Percentiles rank a stretch among this genome's conserved stretches.
Evolutionary conservation across 2,888 invertebrate genomes (phyloP).

Genomic region (Tenthredo mesomela): DNA sequence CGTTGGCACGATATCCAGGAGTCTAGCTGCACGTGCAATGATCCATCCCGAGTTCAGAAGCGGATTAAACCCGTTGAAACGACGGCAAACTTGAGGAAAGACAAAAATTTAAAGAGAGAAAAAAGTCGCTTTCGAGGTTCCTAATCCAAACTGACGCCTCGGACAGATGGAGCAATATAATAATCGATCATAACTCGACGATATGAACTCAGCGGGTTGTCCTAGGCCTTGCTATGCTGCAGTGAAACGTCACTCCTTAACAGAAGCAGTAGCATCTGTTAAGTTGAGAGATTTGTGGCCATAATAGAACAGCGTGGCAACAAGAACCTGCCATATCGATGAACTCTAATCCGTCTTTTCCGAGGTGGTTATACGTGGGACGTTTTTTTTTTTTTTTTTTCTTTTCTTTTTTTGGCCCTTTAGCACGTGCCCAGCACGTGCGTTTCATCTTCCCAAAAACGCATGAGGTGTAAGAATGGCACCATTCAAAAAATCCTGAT

Average conservation of each 20-base stretch:
- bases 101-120: background rate
- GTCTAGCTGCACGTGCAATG: background rate
- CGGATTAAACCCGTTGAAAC: background rate
- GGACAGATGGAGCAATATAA: background rate
- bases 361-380: background rate
- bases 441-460: slow-evolving; percentile 12
- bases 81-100: background rate
- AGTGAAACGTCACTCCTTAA: slow-evolving; percentile 25
- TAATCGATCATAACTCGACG: slow-evolving; percentile 43
- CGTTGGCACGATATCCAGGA: background rate
- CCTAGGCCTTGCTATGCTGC: background rate
- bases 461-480: background rate
- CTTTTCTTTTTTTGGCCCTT: background rate
- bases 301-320: background rate
- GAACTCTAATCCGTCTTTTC: slow-evolving; percentile 42
- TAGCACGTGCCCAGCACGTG: slow-evolving; percentile 46
- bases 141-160: background rate
- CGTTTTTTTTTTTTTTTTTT: background rate
- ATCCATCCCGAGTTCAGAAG: background rate
- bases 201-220: slow-evolving; percentile 24
- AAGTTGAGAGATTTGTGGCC: slow-evolving; percentile 15
- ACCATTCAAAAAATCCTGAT: background rate
- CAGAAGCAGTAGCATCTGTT: background rate
- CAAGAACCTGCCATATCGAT: slow-evolving; percentile 48
- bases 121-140: background rate